Base-by-base conservation (phyloP, 2,888 invertebrate species). In the Halictus quadricinctus region DNA sequence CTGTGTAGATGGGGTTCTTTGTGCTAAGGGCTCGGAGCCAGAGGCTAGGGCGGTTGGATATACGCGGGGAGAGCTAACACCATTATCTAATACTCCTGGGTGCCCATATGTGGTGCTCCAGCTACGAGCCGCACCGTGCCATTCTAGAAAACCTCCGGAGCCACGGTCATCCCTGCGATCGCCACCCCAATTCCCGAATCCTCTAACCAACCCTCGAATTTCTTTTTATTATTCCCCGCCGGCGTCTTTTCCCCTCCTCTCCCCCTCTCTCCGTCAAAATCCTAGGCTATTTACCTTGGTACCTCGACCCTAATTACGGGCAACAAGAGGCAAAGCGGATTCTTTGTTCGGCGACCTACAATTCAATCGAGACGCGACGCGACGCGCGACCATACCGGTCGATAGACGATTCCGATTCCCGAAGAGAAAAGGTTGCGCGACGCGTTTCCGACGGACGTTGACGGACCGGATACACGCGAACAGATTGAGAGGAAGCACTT, bases 91-190 rank as follows among this genome's bases (percentile, higher is more conserved):
- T 94, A 92, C 94, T 92, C 91, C 90, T 87, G 92, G 92, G 91
- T 91, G 92, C 90, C 94, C 94, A 94, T 94, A 94, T 94, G 94
- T 91, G 94, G 93, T 93, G 88, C 93, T 92, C 93, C 93, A 89
- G 91, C 91, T 92, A 93, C 92, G 92, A 92, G 92, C 92, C 54
- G 8, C 92, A 90, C 92, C 83, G 87, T 88, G 86, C 85, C 88
- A 89, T 91, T 90, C 88, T 90, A 85, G 79, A 85, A 90, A 88
- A 91, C 88, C 88, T 85, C 80, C 77, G n/a, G 78, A 41, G 72
- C 83, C 89, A 87, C 82, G 90, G 91, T 92, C 91, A 91, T 90
- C 88, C 81, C 86, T 15, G 48, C 78, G 85, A 89, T 87, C 88
- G 85, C 72, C 83, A 58, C 73, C 80, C 84, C 73, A 60, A 72